A percentile compares a stretch with the other conserved stretches of the same genome.
Conservation (phyloP, 2,113 vertebrate species). For the Lycocorax pyrrhopterus region DNA sequence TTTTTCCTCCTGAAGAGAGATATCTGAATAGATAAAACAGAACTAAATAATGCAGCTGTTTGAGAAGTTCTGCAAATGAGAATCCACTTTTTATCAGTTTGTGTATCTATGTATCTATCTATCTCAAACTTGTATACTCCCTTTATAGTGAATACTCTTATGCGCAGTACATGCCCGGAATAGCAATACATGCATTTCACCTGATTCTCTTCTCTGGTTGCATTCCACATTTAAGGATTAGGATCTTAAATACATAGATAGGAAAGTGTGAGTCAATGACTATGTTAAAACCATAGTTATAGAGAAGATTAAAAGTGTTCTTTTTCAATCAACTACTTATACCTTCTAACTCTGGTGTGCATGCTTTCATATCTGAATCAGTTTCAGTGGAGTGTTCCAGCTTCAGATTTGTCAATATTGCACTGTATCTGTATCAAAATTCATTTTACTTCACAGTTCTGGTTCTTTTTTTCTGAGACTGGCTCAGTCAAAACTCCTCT, state of each 20-base stretch:
- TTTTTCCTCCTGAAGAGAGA: neutral
- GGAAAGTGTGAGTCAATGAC: neutral
- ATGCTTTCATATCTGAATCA: neutral
- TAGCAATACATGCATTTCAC: neutral
- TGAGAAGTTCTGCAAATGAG: neutral
- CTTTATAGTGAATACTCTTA: neutral
- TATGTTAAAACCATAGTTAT: neutral
- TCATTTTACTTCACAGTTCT: neutral
- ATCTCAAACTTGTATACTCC: neutral
- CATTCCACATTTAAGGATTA: constrained; percentile 7
- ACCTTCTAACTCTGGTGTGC: neutral
- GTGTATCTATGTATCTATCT: constrained; percentile 25
- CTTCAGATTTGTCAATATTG: neutral
- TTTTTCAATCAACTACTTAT: neutral
- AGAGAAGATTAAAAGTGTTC: neutral
- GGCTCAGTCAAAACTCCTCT: neutral
- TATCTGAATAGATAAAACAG: neutral
- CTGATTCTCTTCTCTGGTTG: neutral
- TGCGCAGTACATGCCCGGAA: neutral
- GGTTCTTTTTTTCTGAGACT: neutral
- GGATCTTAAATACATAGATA: neutral
- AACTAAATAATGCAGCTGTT: neutral
- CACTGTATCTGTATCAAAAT: neutral
- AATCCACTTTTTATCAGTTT: constrained; percentile 20
- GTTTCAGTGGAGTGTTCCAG: neutral